Base-by-base conservation (phyloP, 2,797 vertebrate genomes). In the Fringilla coelebs region DNA sequence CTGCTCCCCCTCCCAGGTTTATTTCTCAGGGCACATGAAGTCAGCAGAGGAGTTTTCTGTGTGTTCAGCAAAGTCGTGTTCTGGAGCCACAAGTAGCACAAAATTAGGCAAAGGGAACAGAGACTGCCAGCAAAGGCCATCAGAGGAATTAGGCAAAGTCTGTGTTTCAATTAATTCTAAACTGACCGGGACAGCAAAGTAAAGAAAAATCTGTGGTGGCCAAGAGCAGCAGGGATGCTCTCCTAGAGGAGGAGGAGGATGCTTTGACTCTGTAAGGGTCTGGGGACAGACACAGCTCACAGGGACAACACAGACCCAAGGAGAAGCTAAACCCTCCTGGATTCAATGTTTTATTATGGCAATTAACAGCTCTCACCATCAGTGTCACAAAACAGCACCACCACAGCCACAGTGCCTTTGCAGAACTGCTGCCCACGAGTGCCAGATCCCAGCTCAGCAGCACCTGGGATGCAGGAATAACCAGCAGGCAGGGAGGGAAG, bases 351-450 rank as follows among this genome's bases (percentile, higher is more conserved):
- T 76, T 21, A 10, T 14, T 11, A 46, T 36, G 82, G 45, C 72
- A 76, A 19, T 46, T 41, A 74, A 38, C 54, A 76, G 73, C 75
- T 70, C 63, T 34, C 10, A 16, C n/a, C 22, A 57, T 2, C 55
- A 34, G 65, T 6, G 8, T 36, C 71, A 76, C 36, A 11, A 13
- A 52, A 34, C 4, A 67, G 45, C 52, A 32, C 1, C 1, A 8
- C 22, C 18, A 17, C 0, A 1, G 32, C 8, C 31, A 48, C 16
- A 7, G 36, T 1, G 16, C 22, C 70, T 75, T n/a, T 55, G 71
- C 63, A 82, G 55, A 75, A 20, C 22, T 61, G 19, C 54, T 43
- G 5, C 55, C 34, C 83, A n/a, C 2, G 0, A 68, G 72, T 24
- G 54, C 71, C 24, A 43, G 48, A 22, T 31, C 32, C 55, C 67